Conservation (phyloP, 2,113 vertebrate species). For the Leptobrachium leishanense region DNA sequence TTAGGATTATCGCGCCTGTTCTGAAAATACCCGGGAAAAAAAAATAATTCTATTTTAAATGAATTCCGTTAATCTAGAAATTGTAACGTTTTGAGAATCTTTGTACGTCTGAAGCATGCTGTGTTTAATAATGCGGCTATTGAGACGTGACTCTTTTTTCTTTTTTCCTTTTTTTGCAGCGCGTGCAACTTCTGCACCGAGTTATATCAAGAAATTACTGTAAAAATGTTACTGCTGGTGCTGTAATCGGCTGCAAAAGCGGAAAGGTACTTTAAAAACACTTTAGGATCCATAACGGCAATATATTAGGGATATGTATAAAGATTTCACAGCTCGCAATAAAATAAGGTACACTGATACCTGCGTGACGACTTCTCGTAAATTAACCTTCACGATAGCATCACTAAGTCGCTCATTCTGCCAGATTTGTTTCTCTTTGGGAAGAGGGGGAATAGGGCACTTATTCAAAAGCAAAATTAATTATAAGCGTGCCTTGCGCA, state of each 20-base stretch:
- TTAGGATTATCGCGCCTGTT: constrained; percentile 25
- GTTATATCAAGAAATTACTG: neutral
- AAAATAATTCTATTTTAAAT: constrained; percentile 13
- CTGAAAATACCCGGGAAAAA: neutral
- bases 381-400: constrained; percentile 16
- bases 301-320: constrained; percentile 1
- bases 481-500: no score
- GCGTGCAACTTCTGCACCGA: neutral
- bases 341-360: constrained; percentile 11
- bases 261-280: neutral
- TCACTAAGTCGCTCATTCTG: constrained; percentile 1
- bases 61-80: constrained; percentile 23
- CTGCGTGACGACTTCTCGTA: neutral
- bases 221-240: neutral
- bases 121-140: constrained; percentile 10
- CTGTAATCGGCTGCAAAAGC: neutral
- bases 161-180: neutral
- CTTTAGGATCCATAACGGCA: neutral
- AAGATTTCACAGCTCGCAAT: neutral
- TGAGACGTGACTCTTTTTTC: neutral
- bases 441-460: constrained; percentile 18
- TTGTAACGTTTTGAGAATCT: neutral
- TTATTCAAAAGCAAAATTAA: neutral
- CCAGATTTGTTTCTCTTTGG: neutral
- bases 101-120: constrained; percentile 17